Evolutionary conservation across 2,888 invertebrate species (phyloP), one percentile per base, ranked within the genome.

Genomic region (Thymelicus acteon): DNA sequence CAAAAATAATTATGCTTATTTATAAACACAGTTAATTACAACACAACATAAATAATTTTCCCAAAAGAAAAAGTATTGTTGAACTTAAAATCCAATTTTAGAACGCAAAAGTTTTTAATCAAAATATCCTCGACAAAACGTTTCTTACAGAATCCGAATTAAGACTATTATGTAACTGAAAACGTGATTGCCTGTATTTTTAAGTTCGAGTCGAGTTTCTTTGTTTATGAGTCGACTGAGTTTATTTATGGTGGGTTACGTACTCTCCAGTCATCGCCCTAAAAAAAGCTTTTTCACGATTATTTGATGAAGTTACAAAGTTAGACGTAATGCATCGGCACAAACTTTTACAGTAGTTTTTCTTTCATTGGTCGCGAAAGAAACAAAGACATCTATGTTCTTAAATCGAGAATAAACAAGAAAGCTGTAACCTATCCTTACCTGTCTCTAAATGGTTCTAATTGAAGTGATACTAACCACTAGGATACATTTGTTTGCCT

Each of bases 111-210:
- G 66, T 72, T 76, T 78, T 74, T 77, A 63, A 72, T 73, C 72
- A 73, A 77, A 82, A 80, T 75, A 77, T 73, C 72, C 68, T 71
- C 75, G 70, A 70, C 67, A 76, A 75, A 83, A 83, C 78, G 79
- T 77, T 81, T 80, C 74, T 79, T 79, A 77, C 75, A 74, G 74
- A 80, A 85, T 79, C 74, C 78, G 79, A 78, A 78, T 74, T 66
- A 66, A 73, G 72, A 73, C 77, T 62, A 75, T 85, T 84, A 79
- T 79, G 76, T 77, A 82, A 85, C 37, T 12, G 2, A 60, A 62
- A 76, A 84, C 82, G 78, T 80, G 80, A 85, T 82, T 72, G 72
- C 69, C 71, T 72, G 72, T 72, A 79, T 83, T 83, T 81, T 83
- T 78, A 68, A 69, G 47, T 69, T 69, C 54, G 71, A 81, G 83